Percentiles rank a stretch among this genome's conserved stretches.
These are phyloP conservation scores for Caenorhabditis wallacei DNA, from an alignment of 2,888 invertebrate genomes.

Conservation along the genomic window DNA sequence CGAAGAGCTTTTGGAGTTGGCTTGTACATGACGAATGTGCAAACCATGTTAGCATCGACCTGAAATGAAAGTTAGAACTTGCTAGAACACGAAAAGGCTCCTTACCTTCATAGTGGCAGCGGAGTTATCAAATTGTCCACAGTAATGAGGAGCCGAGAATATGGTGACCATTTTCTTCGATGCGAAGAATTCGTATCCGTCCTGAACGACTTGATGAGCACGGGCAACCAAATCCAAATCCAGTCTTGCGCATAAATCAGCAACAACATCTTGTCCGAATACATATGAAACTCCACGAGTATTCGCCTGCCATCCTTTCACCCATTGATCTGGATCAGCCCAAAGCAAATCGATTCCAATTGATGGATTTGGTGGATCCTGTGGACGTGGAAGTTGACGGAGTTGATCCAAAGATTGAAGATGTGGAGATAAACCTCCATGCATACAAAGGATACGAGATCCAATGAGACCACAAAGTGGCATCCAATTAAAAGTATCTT, in stretches of 20 bases:
- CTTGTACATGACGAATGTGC: conserved; percentile 75
- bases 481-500: conserved; percentile 71
- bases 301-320: conserved; percentile 67
- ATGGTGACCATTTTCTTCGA: conserved; percentile 63
- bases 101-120: conserved; percentile 75
- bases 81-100: no score
- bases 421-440: conserved; percentile 69
- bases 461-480: conserved; percentile 69
- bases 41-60: conserved; percentile 72
- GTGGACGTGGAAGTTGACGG: conserved; percentile 67
- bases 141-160: conserved; percentile 69
- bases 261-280: conserved; percentile 69
- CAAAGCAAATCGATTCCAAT: conserved; percentile 70
- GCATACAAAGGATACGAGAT: conserved; percentile 71
- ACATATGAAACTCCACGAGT: conserved; percentile 68
- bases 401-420: conserved; percentile 66
- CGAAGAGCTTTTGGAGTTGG: conserved; percentile 52
- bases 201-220: conserved; percentile 67
- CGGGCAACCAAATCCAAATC: conserved; percentile 71
- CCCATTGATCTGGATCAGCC: conserved; percentile 69
- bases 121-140: conserved; percentile 74
- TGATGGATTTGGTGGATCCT: conserved; percentile 62
- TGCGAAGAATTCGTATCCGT: conserved; percentile 68
- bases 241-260: conserved; percentile 65
- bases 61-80: conserved; percentile 11